Base-by-base conservation (phyloP, 1,140 invertebrate species). In the Sminthurinus signatus region DNA sequence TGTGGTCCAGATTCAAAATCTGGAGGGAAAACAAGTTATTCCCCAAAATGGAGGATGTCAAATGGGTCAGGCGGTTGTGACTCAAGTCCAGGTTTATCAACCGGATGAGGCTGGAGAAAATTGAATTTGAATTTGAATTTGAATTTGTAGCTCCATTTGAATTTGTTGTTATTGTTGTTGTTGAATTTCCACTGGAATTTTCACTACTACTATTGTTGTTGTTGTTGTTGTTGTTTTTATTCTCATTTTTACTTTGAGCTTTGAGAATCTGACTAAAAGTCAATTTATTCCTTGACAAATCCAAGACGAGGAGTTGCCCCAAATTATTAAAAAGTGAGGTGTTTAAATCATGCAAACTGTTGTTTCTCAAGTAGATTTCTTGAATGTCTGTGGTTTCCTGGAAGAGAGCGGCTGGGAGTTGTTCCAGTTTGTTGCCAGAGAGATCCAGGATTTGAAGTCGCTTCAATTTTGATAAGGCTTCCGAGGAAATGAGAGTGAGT, bases 301-400 rank as follows among this genome's bases (percentile, higher is more conserved):
- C 90, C 50, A 97, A 77, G 0, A 88, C 83, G 72, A 90, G 46
- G 60, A 97, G 79, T 74, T 91, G 87, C 71, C 88, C 85, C 73
- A 96, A 81, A 73, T 89, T 88, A 12, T 85, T 82, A 73, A 94
- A 89, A 12, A 91, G 78, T 64, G 87, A 86, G 0, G 88, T 86
- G 57, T 87, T 85, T 42, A 93, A 77, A 10, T 86, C 85, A 74
- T 84, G 85, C 50, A 92, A 89, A 50, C 86, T 91, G 80, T 93
- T 94, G 76, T 93, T 92, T 75, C 89, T 86, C 70, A 93, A 76
- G 74, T 89, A 86, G 66, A 94, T 84, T 79, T 92, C 88, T 78
- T 88, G 88, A 59, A 94, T 84, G 59, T 85, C 83, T 14, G 83
- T 80, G 66, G 84, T 83, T 74, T 91, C 88, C 72, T 83, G 82